Percentiles rank a stretch among this genome's conserved stretches.
Evolutionary conservation across 2,888 invertebrate species (phyloP).

Genomic region (Phrixothrix hirtus): DNA sequence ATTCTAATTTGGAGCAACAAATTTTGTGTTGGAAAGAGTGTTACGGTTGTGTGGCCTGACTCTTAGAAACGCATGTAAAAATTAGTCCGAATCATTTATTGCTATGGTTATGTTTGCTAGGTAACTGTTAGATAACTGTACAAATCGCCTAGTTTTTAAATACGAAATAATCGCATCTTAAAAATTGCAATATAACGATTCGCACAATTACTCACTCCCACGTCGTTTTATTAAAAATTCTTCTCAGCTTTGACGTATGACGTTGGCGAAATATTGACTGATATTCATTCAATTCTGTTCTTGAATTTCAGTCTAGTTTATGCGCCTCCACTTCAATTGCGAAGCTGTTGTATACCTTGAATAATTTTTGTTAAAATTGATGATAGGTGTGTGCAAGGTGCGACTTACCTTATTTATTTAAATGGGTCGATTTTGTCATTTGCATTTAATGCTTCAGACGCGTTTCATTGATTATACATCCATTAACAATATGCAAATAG

Average conservation of each 20-base stretch:
- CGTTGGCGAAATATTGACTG: not conserved
- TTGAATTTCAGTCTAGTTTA: constrained; percentile 1
- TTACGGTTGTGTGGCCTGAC: no score
- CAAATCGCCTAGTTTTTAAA: no score
- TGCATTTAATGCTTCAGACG: constrained; percentile 16
- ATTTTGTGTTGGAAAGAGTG: no score
- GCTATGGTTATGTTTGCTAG: no score
- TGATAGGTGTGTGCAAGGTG: constrained; percentile 20
- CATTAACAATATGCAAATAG: constrained; percentile 10
- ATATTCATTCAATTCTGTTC: not conserved
- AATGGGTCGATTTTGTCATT: constrained; percentile 16
- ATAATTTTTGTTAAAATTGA: constrained; percentile 4
- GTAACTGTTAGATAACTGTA: no score
- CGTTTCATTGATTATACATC: constrained; percentile 4
- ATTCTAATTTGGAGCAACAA: no score
- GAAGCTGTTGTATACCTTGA: constrained; percentile 2
- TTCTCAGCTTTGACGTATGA: not conserved
- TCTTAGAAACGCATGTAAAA: no score
- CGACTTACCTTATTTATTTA: constrained; percentile 21
- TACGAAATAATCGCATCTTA: no score
- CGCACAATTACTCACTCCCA: no score
- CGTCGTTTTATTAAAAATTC: no score
- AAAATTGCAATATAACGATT: no score
- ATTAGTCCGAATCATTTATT: no score
- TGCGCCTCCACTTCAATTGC: constrained; percentile 6